Evolutionary conservation across 2,113 vertebrate species (phyloP).

Genomic region (Crocuta crocuta): DNA sequence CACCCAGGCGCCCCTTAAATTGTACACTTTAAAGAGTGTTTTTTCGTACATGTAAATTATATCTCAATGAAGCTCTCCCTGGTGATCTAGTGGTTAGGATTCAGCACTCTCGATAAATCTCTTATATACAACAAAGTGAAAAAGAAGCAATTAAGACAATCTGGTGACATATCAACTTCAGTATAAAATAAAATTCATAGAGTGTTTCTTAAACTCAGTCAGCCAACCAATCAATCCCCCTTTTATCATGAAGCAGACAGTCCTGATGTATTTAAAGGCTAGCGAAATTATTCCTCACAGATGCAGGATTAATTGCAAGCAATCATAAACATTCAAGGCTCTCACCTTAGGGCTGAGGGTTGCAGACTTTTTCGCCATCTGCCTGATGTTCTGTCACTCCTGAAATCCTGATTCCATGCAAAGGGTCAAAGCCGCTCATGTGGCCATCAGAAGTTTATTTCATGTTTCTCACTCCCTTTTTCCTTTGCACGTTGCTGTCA

Average conservation of each 20-base stretch:
- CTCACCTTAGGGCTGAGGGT: not conserved
- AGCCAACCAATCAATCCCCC: not conserved
- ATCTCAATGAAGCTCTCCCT: slow-evolving; percentile 5
- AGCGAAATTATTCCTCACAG: not conserved
- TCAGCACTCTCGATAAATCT: not conserved
- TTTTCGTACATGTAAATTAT: slow-evolving; percentile 23
- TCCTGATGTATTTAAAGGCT: not conserved
- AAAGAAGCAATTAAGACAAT: not conserved
- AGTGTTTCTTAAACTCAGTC: slow-evolving; percentile 20
- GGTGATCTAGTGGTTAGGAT: not conserved
- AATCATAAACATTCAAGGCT: not conserved
- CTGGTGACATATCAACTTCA: not conserved
- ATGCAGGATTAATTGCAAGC: not conserved
- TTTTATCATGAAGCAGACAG: not conserved
- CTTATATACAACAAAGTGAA: not conserved
- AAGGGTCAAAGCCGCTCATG: not conserved
- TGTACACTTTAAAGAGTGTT: too few relatives aligned
- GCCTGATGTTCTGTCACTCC: not conserved
- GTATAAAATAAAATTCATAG: slow-evolving; percentile 29
- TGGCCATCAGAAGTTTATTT: not conserved
- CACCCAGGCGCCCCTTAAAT: too few relatives aligned
- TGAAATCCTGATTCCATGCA: not conserved
- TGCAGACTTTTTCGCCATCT: not conserved
- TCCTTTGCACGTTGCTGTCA: not conserved
- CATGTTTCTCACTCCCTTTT: not conserved